Evolutionary conservation across 2,113 vertebrate genomes (phyloP).

Genomic region (Grus americana): DNA sequence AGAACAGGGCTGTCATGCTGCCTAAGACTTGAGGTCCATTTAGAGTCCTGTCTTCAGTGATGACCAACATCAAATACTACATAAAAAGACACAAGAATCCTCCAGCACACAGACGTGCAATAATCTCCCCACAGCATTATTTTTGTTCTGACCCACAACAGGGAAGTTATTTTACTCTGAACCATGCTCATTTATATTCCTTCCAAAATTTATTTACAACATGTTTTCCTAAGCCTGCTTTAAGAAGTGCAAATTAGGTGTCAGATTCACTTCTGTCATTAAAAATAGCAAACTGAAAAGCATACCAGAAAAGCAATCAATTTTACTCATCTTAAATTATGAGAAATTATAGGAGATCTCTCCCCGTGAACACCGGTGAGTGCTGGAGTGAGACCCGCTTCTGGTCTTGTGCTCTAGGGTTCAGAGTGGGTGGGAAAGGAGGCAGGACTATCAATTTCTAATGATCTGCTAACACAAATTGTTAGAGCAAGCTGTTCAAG

Average conservation of each 20-base stretch:
- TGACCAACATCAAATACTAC: background rate
- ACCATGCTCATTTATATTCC: background rate
- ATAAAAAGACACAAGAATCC: background rate
- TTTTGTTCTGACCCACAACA: background rate
- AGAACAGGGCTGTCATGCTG: background rate
- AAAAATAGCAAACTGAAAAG: constrained; percentile 3
- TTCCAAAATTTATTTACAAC: constrained; percentile 1
- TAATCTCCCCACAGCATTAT: background rate
- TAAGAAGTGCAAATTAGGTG: constrained; percentile 12
- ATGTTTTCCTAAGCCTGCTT: background rate
- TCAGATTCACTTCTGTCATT: background rate
- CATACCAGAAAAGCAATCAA: background rate
- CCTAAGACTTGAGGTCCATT: background rate
- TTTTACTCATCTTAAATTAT: background rate
- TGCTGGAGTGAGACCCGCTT: background rate
- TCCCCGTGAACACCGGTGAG: background rate
- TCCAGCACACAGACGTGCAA: background rate
- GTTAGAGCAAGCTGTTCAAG: background rate
- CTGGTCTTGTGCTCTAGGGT: background rate
- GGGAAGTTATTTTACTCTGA: background rate
- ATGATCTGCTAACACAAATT: background rate
- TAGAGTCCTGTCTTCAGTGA: background rate
- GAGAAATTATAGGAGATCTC: background rate
- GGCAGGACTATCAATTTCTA: background rate
- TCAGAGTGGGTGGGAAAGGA: background rate